Base-by-base conservation (phyloP, 2,797 vertebrate genomes). In the Chelon labrosus region DNA sequence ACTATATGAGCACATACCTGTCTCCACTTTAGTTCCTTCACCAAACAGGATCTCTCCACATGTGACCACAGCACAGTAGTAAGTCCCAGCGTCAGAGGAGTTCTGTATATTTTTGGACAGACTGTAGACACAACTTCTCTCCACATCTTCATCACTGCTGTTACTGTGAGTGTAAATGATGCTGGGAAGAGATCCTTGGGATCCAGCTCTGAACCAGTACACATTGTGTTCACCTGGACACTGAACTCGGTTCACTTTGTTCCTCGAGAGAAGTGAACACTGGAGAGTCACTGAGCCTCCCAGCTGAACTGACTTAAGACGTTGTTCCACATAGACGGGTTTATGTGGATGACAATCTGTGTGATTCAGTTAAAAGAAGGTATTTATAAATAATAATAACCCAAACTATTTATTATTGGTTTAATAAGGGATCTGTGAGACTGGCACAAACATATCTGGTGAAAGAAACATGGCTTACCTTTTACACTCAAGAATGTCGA, bases 21-120 rank as follows among this genome's bases (percentile, higher is more conserved):
- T 44, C 42, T 44, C 42, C 14, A 44, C 42, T 44, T 44, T 16
- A 44, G 42, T 44, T 44, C 42, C 42, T 44, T 17, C 14, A 44
- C 42, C 42, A 44, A 44, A 44, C 42, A 44, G 42, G 14, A 44
- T 44, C 42, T 44, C 13, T 17, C 85, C 86, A 85, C 89, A 90
- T 65, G 73, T 71, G 4, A 49, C 51, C 5, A 90, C 77, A 38
- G 89, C 88, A 35, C 84, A 89, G 80, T 88, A 87, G 76, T 88
- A 91, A 25, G 71, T 87, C 63, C 87, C 87, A 54, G 47, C 2
- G 31, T 91, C 88, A 75, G 83, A 81, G 0, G 53, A 61, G 59
- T 41, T 17, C 47, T 27, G 11, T 22, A 80, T 8, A n/a, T 53
- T 71, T 76, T 49, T 89, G 42, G 73, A 55, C 64, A 90, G 68